Evolutionary conservation across 1,140 invertebrate species (phyloP), one percentile per base, ranked within the genome.

Genomic region (Yoshiicerus persimilis): DNA sequence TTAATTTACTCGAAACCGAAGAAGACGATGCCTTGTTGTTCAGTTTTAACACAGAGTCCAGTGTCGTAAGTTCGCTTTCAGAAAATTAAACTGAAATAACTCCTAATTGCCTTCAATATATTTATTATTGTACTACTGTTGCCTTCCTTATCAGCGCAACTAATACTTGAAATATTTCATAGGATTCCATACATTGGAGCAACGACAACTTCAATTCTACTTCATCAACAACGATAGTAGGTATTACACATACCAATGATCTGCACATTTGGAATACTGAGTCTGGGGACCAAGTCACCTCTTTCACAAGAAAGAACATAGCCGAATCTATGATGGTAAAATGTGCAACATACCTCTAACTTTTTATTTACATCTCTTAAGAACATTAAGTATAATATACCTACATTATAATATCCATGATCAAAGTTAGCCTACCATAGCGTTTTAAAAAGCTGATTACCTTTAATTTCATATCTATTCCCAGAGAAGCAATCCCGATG

Each of bases 21-120:
- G 97, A 98, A 93, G 96, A 97, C 88, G 95, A 96, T 92, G 97
- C 97, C 0, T 92, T 99, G 1, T 92, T 93, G 25, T 95, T 95
- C 91, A 96, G 96, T 2, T 93, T 97, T n/a, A 98, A 98, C 92
- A 95, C 96, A 13, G 96, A 97, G 91, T 96, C 95, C 87, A 96
- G 96, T 56, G 95, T 98, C 80, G 96, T 96, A 91, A 92, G 92
- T 90, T n/a, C n/a, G n/a, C n/a, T n/a, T n/a, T n/a, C n/a, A n/a
- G n/a, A n/a, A n/a, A n/a, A n/a, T n/a, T n/a, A n/a, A n/a, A n/a
- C n/a, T n/a, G n/a, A n/a, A n/a, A n/a, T n/a, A n/a, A n/a, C n/a
- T n/a, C n/a, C n/a, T n/a, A n/a, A n/a, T n/a, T n/a, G n/a, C n/a
- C n/a, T n/a, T n/a, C n/a, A n/a, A n/a, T n/a, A n/a, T n/a, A n/a